A percentile compares a stretch with the other conserved stretches of the same genome.
Conservation (phyloP, 2,888 invertebrate genomes). For the Theodoxus fluviatilis region DNA sequence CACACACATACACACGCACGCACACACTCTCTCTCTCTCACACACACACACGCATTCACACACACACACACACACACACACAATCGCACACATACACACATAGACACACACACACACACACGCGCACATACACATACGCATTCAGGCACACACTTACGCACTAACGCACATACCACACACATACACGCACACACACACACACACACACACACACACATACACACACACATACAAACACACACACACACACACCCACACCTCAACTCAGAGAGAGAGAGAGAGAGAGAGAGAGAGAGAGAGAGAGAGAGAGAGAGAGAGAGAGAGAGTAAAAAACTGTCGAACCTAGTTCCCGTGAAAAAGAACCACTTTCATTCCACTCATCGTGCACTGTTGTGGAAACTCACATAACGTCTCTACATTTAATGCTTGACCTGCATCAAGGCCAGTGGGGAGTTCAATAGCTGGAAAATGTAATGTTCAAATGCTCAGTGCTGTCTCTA, state of each 20-base stretch:
- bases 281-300: neutral
- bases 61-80: neutral
- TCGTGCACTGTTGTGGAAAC: neutral
- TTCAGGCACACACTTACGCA: neutral
- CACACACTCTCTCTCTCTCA: neutral
- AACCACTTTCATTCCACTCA: neutral
- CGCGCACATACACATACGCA: conserved; percentile 3
- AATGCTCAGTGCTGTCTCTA: too few relatives aligned
- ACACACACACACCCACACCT: neutral
- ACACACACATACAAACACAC: neutral
- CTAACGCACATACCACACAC: conserved; percentile 4
- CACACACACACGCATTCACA: neutral
- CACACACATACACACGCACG: conserved; percentile 3
- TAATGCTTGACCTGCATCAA: too few relatives aligned
- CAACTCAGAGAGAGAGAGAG: neutral
- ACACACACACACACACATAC: conserved; percentile 17
- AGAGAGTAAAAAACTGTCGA: neutral
- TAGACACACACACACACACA: conserved; percentile 14
- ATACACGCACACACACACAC: conserved; percentile 14
- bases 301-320: neutral
- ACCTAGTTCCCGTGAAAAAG: neutral
- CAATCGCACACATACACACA: neutral
- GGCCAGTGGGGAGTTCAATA: too few relatives aligned
- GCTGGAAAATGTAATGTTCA: too few relatives aligned
- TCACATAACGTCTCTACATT: too few relatives aligned